Evolutionary conservation across 2,888 invertebrate species (phyloP).

Genomic region (Andricus quercusramuli): DNA sequence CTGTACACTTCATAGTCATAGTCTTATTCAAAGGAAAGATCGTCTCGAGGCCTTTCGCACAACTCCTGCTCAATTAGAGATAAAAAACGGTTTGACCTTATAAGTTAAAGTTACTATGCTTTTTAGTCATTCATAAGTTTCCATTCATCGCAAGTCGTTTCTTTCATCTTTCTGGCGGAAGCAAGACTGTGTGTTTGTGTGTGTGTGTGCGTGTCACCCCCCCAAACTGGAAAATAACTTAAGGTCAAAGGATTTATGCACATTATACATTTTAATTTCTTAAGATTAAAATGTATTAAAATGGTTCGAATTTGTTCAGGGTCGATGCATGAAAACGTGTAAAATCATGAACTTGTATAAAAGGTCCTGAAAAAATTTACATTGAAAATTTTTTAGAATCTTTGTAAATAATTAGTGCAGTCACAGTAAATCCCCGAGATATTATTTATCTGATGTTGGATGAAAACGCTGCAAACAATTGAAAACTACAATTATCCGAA

Average conservation of each 20-base stretch:
- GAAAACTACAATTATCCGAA: too few relatives aligned
- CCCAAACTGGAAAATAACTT: background rate
- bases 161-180: conserved; percentile 32
- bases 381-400: background rate
- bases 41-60: conserved; percentile 17
- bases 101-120: conserved; percentile 5
- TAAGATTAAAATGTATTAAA: background rate
- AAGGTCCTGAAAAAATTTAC: background rate
- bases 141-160: conserved; percentile 32
- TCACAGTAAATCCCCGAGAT: too few relatives aligned
- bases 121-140: conserved; percentile 39
- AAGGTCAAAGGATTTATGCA: conserved; percentile 10
- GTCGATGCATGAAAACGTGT: background rate
- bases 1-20: conserved; percentile 36
- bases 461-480: too few relatives aligned
- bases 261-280: background rate
- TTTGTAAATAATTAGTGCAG: too few relatives aligned
- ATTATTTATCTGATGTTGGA: too few relatives aligned
- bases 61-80: conserved; percentile 27
- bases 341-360: background rate
- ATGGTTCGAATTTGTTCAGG: too few relatives aligned
- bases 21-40: conserved; percentile 21
- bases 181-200: background rate
- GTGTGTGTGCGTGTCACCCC: background rate
- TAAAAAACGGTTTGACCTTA: conserved; percentile 13